A percentile compares a stretch with the other conserved stretches of the same genome.
phyloP scores from a whole-genome alignment of 2,797 vertebrate species.

The Argentina silus region DNA sequence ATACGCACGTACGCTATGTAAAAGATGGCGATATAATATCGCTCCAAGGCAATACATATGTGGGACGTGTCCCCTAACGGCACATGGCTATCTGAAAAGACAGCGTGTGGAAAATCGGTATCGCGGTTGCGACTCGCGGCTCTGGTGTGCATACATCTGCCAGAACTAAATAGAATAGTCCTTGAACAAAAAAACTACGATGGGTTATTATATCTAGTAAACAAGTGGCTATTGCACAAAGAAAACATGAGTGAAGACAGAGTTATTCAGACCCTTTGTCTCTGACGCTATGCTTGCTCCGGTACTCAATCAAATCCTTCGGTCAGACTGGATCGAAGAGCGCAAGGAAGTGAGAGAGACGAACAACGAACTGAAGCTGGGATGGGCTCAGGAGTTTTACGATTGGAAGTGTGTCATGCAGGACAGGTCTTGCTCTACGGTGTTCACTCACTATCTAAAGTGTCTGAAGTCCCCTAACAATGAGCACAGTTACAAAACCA shows the following conservation, averaged over 20 bases:
- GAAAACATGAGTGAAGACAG: neutral
- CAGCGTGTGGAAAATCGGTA: rapidly evolving
- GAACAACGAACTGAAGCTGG: conserved; percentile 11
- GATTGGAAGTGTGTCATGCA: neutral
- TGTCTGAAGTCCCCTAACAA: neutral
- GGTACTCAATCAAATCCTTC: conserved; percentile 14
- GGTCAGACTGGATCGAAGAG: conserved; percentile 18
- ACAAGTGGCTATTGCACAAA: neutral
- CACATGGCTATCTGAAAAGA: conserved; percentile 1
- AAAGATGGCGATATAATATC: neutral
- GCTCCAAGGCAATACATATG: neutral
- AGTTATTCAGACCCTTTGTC: conserved; percentile 16
- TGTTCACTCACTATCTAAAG: neutral
- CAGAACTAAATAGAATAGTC: conserved; percentile 22
- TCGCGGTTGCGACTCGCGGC: neutral
- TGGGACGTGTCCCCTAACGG: conserved; percentile 1
- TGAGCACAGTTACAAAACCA: no score
- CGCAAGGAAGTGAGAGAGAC: neutral
- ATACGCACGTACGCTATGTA: neutral
- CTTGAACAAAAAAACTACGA: conserved; percentile 38
- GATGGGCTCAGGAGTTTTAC: conserved; percentile 28
- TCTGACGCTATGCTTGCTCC: conserved; percentile 26
- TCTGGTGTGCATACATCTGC: neutral
- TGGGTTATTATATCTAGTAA: neutral
- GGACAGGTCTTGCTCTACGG: neutral